Conservation (phyloP, 2,888 invertebrate species). For the Hirtodrosophila trivittata region DNA sequence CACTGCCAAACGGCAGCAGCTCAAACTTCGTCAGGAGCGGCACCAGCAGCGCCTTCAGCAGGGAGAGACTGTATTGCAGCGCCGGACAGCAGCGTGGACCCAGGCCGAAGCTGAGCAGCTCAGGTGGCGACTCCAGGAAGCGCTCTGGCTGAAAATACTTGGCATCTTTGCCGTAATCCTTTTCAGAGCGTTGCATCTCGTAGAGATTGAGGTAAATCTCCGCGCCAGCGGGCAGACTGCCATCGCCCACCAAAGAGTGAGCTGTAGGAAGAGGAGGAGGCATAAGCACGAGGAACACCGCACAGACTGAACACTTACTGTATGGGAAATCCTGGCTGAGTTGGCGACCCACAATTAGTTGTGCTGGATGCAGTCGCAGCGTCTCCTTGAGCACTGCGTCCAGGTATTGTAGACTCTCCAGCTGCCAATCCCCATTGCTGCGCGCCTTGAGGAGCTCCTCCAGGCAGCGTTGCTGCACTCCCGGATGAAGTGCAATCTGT, state of each 20-base stretch:
- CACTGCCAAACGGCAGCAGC: conserved; percentile 63
- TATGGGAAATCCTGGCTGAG: conserved; percentile 58
- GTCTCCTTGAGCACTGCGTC: conserved; percentile 86
- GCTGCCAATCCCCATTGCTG: background rate
- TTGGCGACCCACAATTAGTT: conserved; percentile 76
- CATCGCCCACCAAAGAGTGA: conserved; percentile 56
- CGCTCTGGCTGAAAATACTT: conserved; percentile 60
- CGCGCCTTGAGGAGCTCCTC: conserved; percentile 35
- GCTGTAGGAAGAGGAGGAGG: conserved; percentile 29
- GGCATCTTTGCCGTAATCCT: conserved; percentile 32
- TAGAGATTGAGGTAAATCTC: conserved; percentile 63
- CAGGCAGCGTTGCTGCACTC: conserved; percentile 56
- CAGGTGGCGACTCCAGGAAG: conserved; percentile 24
- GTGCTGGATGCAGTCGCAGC: conserved; percentile 87
- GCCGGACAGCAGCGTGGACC: conserved; percentile 71
- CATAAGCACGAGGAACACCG: background rate
- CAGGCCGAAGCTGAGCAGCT: conserved; percentile 55
- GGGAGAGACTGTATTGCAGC: conserved; percentile 42
- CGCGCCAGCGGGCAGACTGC: conserved; percentile 55
- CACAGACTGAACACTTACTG: conserved; percentile 42
- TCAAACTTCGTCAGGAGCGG: conserved; percentile 61
- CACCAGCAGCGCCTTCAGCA: conserved; percentile 55
- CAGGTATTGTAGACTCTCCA: conserved; percentile 42
- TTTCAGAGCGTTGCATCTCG: conserved; percentile 50
- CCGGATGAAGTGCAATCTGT: conserved; percentile 62